Conservation (phyloP, 2,113 vertebrate species). For the Spea multiplicata region DNA sequence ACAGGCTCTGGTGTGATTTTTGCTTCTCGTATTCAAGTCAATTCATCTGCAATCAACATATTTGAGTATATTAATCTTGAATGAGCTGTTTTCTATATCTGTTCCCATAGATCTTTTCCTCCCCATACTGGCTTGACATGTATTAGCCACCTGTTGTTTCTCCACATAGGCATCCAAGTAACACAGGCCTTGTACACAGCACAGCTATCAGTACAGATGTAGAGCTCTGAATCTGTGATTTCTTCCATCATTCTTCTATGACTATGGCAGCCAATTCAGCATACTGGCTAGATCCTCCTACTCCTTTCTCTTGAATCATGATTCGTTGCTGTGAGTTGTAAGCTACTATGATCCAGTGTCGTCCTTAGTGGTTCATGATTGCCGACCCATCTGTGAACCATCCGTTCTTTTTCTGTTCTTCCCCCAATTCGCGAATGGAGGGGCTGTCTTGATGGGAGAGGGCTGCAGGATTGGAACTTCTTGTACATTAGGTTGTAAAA, state of each 20-base stretch:
- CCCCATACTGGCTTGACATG: neutral
- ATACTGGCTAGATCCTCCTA: slow-evolving; percentile 5
- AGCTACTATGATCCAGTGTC: neutral
- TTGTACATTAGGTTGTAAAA: too few species aligned
- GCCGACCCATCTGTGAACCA: slow-evolving; percentile 4
- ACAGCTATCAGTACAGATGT: neutral
- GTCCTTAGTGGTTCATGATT: neutral
- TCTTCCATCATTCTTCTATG: neutral
- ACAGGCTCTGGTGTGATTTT: neutral
- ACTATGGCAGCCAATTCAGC: neutral
- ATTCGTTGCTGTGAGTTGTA: neutral
- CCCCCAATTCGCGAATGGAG: too few species aligned
- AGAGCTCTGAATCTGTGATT: neutral
- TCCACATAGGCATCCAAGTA: neutral
- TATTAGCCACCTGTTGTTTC: neutral
- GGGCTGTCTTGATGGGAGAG: too few species aligned
- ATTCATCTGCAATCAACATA: neutral
- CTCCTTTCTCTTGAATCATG: neutral
- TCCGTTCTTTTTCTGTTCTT: neutral
- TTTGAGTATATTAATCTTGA: neutral
- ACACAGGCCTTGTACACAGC: neutral
- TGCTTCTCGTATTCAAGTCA: neutral
- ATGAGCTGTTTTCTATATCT: neutral
- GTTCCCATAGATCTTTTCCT: neutral
- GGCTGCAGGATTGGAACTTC: too few species aligned